These are phyloP conservation scores for Apoderus coryli DNA, from an alignment of 2,888 invertebrate species.

Conservation along the genomic window DNA sequence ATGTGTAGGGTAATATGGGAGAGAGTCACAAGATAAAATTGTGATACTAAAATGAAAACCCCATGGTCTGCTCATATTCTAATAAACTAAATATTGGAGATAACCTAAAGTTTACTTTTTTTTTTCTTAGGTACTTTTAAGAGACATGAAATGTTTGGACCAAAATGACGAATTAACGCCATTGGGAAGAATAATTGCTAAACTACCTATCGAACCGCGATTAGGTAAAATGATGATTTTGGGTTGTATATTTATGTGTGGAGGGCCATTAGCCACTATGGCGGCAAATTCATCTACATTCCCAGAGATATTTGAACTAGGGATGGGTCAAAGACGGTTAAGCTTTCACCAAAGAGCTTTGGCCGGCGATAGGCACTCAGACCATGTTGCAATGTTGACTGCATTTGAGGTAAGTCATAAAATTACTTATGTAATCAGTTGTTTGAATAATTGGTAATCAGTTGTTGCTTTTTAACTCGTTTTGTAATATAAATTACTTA, in stretches of 20 bases:
- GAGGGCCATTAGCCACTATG: conserved; percentile 84
- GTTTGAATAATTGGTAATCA: conserved; percentile 2
- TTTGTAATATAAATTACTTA: too few relatives aligned
- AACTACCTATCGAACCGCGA: conserved; percentile 89
- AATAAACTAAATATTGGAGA: too few relatives aligned
- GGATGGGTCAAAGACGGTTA: conserved; percentile 58
- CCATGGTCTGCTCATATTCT: too few relatives aligned
- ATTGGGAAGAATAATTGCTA: conserved; percentile 83
- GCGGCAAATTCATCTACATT: conserved; percentile 93
- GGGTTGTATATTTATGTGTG: conserved; percentile 80
- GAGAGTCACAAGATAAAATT: too few relatives aligned
- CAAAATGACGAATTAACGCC: conserved; percentile 78
- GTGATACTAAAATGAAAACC: too few relatives aligned
- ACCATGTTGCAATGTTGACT: conserved; percentile 89
- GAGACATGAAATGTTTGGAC: conserved; percentile 88
- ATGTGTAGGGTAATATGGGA: too few relatives aligned
- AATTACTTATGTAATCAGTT: conserved; percentile 4
- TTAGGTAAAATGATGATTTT: conserved; percentile 74
- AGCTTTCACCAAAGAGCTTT: conserved; percentile 74
- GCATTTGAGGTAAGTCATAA: conserved; percentile 64
- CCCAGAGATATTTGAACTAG: conserved; percentile 83
- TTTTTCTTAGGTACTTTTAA: conserved; percentile 28
- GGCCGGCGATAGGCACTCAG: conserved; percentile 77
- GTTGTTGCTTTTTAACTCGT: too few relatives aligned
- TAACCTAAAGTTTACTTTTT: too few relatives aligned